phyloP scores from a whole-genome alignment of 2,888 invertebrate genomes.

The Galeopsomyia nigrocyanea region DNA sequence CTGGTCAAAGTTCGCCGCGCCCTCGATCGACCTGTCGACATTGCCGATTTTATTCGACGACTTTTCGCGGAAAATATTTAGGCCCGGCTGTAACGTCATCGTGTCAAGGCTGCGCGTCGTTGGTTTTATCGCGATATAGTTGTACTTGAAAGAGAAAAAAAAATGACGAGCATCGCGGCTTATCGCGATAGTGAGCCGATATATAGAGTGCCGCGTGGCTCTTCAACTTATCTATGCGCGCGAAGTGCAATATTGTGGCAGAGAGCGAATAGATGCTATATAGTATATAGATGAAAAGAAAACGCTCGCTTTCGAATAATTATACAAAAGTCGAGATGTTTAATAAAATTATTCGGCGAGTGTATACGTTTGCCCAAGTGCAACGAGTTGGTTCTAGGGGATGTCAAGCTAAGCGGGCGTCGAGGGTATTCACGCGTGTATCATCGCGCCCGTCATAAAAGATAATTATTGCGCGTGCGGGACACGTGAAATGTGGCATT shows the following conservation, averaged over 20 bases:
- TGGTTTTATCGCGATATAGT: constrained; percentile 40
- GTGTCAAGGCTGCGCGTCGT: constrained; percentile 50
- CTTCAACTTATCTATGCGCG: constrained; percentile 5
- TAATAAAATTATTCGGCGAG: no score
- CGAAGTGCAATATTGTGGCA: constrained; percentile 26
- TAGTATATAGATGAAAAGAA: no score
- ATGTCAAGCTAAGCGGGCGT: no score
- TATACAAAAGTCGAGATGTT: no score
- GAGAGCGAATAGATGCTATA: no score
- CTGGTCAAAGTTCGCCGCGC: constrained; percentile 56
- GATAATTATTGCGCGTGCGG: no score
- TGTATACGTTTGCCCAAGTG: no score
- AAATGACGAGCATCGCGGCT: constrained; percentile 41
- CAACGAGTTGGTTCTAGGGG: no score
- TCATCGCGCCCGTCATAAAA: no score
- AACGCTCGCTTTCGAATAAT: no score
- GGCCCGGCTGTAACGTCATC: constrained; percentile 53
- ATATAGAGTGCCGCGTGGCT: not conserved
- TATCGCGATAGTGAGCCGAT: constrained; percentile 50
- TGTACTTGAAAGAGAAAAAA: not conserved
- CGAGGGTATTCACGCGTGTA: no score
- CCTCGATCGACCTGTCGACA: fast-evolving
- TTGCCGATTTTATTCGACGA: constrained; percentile 24
- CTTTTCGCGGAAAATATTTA: constrained; percentile 51
- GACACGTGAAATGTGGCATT: no score